A percentile compares a stretch with the other conserved stretches of the same genome.
Conservation (phyloP, 2,888 invertebrate genomes). For the Idaea dimidiata region DNA sequence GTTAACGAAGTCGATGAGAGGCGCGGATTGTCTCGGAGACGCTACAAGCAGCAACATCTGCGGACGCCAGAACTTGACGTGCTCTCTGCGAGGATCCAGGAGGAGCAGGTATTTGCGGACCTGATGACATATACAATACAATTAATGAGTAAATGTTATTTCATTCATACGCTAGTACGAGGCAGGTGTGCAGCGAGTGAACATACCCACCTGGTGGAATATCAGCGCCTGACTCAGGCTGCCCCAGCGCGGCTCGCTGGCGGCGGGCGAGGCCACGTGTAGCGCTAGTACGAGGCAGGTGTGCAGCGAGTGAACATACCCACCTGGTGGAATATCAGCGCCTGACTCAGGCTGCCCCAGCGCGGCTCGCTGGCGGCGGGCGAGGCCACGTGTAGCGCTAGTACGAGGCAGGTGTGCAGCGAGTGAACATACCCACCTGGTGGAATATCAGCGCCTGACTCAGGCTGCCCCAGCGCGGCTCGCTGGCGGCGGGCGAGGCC, state of each 20-base stretch:
- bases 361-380: conserved; percentile 89
- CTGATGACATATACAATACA: conserved; percentile 58
- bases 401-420: conserved; percentile 91
- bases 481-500: conserved; percentile 91
- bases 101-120: conserved; percentile 97
- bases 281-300: conserved; percentile 92
- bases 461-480: conserved; percentile 96
- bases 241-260: conserved; percentile 93
- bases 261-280: conserved; percentile 93
- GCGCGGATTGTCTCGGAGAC: conserved; percentile 93
- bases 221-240: conserved; percentile 99
- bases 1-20: conserved; percentile 97
- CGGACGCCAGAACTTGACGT: conserved; percentile 99
- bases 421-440: conserved; percentile 82
- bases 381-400: conserved; percentile 93
- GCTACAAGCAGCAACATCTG: conserved; percentile 96
- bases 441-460: conserved; percentile 99
- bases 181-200: conserved; percentile 92
- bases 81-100: conserved; percentile 97
- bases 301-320: conserved; percentile 77
- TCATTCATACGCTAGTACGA: no score
- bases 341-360: conserved; percentile 99
- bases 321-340: conserved; percentile 99
- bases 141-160: no score
- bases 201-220: conserved; percentile 91